phyloP scores from a whole-genome alignment of 2,113 vertebrate species.

The Cisticola juncidis region DNA sequence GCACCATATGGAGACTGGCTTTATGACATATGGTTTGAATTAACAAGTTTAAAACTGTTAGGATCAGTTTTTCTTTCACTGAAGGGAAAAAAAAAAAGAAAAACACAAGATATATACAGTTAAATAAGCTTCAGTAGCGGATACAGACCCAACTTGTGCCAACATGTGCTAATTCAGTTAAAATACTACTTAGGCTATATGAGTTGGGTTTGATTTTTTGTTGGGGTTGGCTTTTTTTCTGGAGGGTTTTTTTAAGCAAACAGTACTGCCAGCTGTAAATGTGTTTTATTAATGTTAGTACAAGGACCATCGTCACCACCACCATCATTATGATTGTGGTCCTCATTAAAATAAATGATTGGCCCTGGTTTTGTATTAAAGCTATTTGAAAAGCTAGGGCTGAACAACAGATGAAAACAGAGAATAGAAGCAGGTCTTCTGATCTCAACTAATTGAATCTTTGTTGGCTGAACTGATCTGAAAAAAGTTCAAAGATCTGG shows the following conservation, averaged over 20 bases:
- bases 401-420: conserved; percentile 71
- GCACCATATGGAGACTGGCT: conserved; percentile 80
- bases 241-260: not conserved
- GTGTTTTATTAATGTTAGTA: conserved; percentile 58
- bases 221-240: not conserved
- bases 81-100: conserved; percentile 8
- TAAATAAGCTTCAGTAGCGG: conserved; percentile 67
- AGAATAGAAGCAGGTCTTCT: conserved; percentile 64
- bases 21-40: conserved; percentile 84
- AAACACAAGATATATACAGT: conserved; percentile 66
- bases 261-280: conserved; percentile 39
- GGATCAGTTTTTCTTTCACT: conserved; percentile 85
- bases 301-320: not conserved
- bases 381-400: conserved; percentile 68
- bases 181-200: conserved; percentile 10
- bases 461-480: conserved; percentile 79
- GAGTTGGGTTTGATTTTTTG: not conserved
- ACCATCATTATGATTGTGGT: conserved; percentile 51
- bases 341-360: conserved; percentile 71
- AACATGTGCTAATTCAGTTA: conserved; percentile 54
- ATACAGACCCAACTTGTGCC: conserved; percentile 62
- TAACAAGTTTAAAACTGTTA: conserved; percentile 88
- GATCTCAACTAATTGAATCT: conserved; percentile 88
- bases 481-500: conserved; percentile 86
- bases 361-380: conserved; percentile 58